phyloP scores from a whole-genome alignment of 1,140 invertebrate species.

The Ips nitidus region DNA sequence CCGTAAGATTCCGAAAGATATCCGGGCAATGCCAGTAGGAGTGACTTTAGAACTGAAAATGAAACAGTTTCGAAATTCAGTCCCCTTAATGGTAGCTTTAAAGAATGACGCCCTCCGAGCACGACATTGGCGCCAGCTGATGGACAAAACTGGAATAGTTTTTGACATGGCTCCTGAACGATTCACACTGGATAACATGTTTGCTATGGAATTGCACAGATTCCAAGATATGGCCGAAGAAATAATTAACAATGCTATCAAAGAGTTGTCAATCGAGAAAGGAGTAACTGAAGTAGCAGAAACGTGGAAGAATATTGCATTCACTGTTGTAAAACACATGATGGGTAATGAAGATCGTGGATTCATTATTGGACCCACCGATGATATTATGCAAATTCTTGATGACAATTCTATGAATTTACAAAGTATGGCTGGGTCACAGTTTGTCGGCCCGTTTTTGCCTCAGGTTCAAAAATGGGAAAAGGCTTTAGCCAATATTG shows the following conservation, averaged over 20 bases:
- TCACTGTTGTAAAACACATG: constrained; percentile 67
- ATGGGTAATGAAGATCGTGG: constrained; percentile 62
- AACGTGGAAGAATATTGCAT: constrained; percentile 72
- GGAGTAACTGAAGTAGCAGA: constrained; percentile 77
- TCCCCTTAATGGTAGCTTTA: constrained; percentile 86
- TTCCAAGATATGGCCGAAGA: constrained; percentile 81
- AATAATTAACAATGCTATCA: constrained; percentile 84
- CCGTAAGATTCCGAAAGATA: constrained; percentile 61
- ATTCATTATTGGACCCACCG: constrained; percentile 76
- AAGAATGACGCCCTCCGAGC: constrained; percentile 88
- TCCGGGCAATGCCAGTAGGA: constrained; percentile 63
- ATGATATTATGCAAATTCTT: constrained; percentile 76
- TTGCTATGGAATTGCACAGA: constrained; percentile 84
- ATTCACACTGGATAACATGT: constrained; percentile 89
- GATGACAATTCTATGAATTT: constrained; percentile 89
- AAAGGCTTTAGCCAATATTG: constrained; percentile 73
- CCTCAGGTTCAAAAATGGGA: constrained; percentile 81
- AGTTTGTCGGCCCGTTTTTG: constrained; percentile 87
- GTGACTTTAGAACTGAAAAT: constrained; percentile 74
- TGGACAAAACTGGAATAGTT: constrained; percentile 78
- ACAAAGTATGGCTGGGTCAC: constrained; percentile 87
- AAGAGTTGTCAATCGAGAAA: constrained; percentile 85
- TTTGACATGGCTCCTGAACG: constrained; percentile 86
- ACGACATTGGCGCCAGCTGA: constrained; percentile 85
- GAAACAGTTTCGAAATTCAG: constrained; percentile 84